phyloP scores from a whole-genome alignment of 2,797 vertebrate genomes.

The Corythornis leucogaster region DNA sequence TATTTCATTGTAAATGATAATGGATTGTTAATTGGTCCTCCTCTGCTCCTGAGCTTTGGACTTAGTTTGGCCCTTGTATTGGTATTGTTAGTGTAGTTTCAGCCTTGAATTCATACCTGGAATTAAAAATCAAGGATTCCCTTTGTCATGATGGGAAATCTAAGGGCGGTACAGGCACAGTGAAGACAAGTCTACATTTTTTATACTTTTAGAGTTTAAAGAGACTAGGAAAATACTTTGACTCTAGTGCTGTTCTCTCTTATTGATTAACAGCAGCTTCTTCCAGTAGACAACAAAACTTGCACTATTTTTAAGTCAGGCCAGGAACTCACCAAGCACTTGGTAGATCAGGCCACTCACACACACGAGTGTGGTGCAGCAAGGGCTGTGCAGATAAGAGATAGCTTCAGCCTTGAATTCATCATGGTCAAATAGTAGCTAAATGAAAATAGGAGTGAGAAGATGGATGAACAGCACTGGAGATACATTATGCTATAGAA shows the following conservation, averaged over 20 bases:
- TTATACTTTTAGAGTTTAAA: neutral
- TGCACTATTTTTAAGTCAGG: neutral
- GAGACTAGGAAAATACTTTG: neutral
- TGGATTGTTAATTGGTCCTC: neutral
- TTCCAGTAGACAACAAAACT: neutral
- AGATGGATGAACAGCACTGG: neutral
- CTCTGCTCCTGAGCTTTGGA: neutral
- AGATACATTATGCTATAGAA: neutral
- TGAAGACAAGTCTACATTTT: neutral
- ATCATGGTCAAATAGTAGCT: neutral
- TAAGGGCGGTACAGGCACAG: neutral
- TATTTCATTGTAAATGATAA: neutral
- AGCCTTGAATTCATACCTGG: neutral
- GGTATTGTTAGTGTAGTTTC: neutral
- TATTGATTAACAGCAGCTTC: neutral
- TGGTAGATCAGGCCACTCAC: neutral
- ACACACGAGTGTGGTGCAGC: rapidly evolving
- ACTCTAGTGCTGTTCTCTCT: neutral
- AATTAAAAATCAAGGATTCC: neutral
- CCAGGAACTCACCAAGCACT: neutral
- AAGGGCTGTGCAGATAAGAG: neutral
- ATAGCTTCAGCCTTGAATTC: neutral
- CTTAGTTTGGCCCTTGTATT: neutral
- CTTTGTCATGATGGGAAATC: neutral
- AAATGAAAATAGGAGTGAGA: neutral